Base-by-base conservation (phyloP, 2,797 vertebrate genomes). In the Paramormyrops hopkinsi region DNA sequence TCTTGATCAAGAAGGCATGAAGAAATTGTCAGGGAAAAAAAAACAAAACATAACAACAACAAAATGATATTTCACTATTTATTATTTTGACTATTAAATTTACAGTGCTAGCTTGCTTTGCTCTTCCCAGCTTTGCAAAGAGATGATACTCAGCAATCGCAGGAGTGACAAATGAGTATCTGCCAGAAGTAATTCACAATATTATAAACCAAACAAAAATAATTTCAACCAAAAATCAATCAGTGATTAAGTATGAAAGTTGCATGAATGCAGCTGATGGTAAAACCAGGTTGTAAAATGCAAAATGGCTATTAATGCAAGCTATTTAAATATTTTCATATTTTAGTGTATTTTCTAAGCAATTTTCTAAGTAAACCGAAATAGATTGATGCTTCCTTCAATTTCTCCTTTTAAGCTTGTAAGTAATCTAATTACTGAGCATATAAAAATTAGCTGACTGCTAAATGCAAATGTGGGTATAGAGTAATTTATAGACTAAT, bases 1-100 rank as follows among this genome's bases (percentile, higher is more conserved):
- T 29, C n/a, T 51, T 85, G 44, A 85, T 85, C 56, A 85, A 85
- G n/a, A 51, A 85, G 76, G 37, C 76, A 82, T 82, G 76, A 50
- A 85, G 82, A 48, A 51, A 44, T 86, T 65, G 53, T 59, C 22
- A 44, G 9, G 14, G 7, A 88, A 25, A 59, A 22, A 56, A 19
- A 69, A 17, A 29, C 29, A 65, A 11, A n/a, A 33, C 29, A 33
- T 69, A 25, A 88, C 17, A 51, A 53, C 25, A 79, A 83, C 33
- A 0, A 19, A 82, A 76, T 44, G 73, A 88, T 22, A 65, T 88
- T 88, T 25, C 50, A 37, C 65, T 12, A 88, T 88, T 82, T 76
- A 37, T 37, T n/a, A 12, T 56, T 48, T 44, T 88, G 25, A 82
- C 51, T 82, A 73, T 73, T 73, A 83, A 25, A 83, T 46, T 83